A percentile compares a stretch with the other conserved stretches of the same genome.
Conservation (phyloP, 2,797 vertebrate genomes). For the Pelobates cultripes region DNA sequence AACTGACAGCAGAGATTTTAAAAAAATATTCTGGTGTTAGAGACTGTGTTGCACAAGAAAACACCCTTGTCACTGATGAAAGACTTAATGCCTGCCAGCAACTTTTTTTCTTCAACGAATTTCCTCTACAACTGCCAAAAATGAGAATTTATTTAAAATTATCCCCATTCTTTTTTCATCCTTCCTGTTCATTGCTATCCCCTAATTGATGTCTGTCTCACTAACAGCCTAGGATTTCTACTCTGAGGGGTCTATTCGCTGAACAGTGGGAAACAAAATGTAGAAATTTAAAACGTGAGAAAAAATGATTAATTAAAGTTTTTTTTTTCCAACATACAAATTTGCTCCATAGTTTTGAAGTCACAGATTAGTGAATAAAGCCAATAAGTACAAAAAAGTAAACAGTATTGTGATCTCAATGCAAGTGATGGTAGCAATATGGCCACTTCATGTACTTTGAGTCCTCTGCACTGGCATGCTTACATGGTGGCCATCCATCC, state of each 20-base stretch:
- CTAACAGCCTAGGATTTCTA: background rate
- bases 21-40: slow-evolving; percentile 55
- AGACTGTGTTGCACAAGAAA: slow-evolving; percentile 71
- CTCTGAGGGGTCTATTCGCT: too few relatives aligned
- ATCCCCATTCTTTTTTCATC: slow-evolving; percentile 55
- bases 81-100: slow-evolving; percentile 60
- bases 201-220: background rate
- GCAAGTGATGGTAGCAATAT: too few relatives aligned
- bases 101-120: slow-evolving; percentile 62
- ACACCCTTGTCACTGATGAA: slow-evolving; percentile 63
- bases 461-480: too few relatives aligned
- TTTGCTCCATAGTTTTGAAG: too few relatives aligned
- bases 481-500: too few relatives aligned
- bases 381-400: too few relatives aligned
- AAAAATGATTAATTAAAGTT: too few relatives aligned
- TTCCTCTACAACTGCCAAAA: slow-evolving; percentile 67
- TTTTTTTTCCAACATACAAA: too few relatives aligned
- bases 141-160: slow-evolving; percentile 67
- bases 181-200: slow-evolving; percentile 17
- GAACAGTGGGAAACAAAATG: background rate
- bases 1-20: slow-evolving; percentile 71
- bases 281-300: background rate
- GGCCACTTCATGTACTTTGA: too few relatives aligned
- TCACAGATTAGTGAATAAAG: too few relatives aligned
- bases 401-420: too few relatives aligned